Base-by-base conservation (phyloP, 2,888 invertebrate species). In the Diploptera punctata region DNA sequence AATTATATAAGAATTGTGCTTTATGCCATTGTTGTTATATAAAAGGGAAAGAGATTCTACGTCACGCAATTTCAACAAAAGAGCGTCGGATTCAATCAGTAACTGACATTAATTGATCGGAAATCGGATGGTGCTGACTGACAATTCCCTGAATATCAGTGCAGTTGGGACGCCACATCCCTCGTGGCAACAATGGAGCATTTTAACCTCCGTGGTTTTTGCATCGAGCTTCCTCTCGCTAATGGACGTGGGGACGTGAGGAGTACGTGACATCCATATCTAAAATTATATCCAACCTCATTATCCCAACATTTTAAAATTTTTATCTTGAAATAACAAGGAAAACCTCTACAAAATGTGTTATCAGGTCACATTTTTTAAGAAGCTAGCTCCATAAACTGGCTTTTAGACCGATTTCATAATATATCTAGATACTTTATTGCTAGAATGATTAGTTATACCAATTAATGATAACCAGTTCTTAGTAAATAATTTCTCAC, bases 61-160 rank as follows among this genome's bases (percentile, higher is more conserved):
- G 26, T 54, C 54, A 54, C 54, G 54, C 24, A 16, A 3, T 24
- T 16, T 13, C 57, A 57, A 57, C 31, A 57, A 57, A 33, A 57
- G 57, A 57, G 29, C 31, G 57, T 13, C 57, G 57, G n/a, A 57
- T 57, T 57, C 29, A 57, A 57, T 57, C 57, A 31, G 31, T 31
- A 57, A 29, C 57, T 57, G 57, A 57, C 57, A 57, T 57, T 31
- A 57, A 57, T 57, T 57, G 57, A 57, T 57, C 31, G 57, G 57
- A 57, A 57, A 57, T 57, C 31, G 31, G 57, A 16, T n/a, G 29
- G 26, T n/a, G 29, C 57, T 29, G 57, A 29, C 57, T 10, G 13
- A 29, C 57, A 57, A 24, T 24, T 1, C 26, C 29, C 10, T 1
- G 57, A 29, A 31, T 29, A 24, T 52, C 52, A 52, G 21, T 52